Conservation (phyloP, 2,113 vertebrate species). For the Chamaea fasciata region DNA sequence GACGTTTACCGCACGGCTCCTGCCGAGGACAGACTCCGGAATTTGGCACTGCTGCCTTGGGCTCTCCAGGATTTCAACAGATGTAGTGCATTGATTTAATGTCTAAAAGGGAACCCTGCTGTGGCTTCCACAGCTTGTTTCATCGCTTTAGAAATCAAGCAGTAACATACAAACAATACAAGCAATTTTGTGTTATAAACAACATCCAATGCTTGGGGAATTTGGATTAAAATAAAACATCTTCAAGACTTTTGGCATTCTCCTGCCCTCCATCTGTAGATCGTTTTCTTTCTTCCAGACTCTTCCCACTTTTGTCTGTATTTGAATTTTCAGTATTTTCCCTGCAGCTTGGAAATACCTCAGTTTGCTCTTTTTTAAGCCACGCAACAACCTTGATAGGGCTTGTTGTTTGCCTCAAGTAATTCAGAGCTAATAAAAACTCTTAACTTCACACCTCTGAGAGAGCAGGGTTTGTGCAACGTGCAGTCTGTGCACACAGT, state of each 20-base stretch:
- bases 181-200: conserved; percentile 60
- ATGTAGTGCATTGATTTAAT: conserved; percentile 61
- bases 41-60: conserved; percentile 49
- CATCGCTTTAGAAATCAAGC: conserved; percentile 48
- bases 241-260: conserved; percentile 52
- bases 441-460: background rate
- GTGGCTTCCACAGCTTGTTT: conserved; percentile 62
- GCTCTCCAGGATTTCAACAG: conserved; percentile 61
- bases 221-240: conserved; percentile 49
- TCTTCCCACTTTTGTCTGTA: conserved; percentile 16
- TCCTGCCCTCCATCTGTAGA: conserved; percentile 45
- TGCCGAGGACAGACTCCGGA: conserved; percentile 43
- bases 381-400: background rate
- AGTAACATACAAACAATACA: conserved; percentile 60
- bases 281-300: background rate
- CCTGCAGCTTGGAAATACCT: background rate
- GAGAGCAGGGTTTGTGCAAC: background rate
- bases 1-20: background rate
- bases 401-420: background rate
- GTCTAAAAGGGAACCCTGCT: conserved; percentile 57
- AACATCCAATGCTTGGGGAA: conserved; percentile 58
- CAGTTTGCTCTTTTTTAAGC: background rate
- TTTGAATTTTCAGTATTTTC: background rate
- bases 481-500: background rate
- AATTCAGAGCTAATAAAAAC: background rate